Conservation (phyloP, 2,113 vertebrate genomes). For the Gavialis gangeticus region DNA sequence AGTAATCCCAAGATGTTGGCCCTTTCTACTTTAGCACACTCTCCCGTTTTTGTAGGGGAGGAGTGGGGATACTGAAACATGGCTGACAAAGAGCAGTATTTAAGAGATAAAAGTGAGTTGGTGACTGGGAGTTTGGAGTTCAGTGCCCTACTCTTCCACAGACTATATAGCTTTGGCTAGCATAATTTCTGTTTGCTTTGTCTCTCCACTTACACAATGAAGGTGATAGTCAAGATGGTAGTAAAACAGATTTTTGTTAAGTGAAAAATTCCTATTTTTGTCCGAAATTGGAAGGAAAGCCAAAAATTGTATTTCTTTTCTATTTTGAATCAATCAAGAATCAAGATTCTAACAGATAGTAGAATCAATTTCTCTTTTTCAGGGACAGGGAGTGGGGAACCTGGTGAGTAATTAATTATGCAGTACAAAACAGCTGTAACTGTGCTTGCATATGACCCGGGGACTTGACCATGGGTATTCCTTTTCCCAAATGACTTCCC, state of each 20-base stretch:
- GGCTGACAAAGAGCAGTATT: background rate
- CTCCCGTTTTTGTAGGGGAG: background rate
- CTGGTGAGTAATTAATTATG: slow-evolving; percentile 7
- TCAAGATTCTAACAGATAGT: too few relatives aligned
- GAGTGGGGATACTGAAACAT: background rate
- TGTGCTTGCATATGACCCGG: background rate
- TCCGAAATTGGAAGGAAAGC: background rate
- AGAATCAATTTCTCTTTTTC: too few relatives aligned
- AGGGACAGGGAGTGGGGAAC: background rate
- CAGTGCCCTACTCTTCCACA: slow-evolving; percentile 51
- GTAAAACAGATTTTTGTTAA: slow-evolving; percentile 17
- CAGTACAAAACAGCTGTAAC: background rate
- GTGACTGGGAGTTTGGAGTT: slow-evolving; percentile 27
- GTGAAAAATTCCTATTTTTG: background rate
- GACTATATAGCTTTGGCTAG: slow-evolving; percentile 24
- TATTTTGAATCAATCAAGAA: too few relatives aligned
- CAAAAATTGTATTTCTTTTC: background rate
- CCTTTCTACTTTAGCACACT: too few relatives aligned
- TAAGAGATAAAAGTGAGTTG: too few relatives aligned
- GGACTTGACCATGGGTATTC: background rate
- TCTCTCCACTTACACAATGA: background rate
- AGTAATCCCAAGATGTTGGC: background rate
- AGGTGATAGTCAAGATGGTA: background rate
- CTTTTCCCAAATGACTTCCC: background rate
- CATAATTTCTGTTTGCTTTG: background rate